A percentile compares a stretch with the other conserved stretches of the same genome.
These are phyloP conservation scores for Malurus melanocephalus DNA, from an alignment of 2,113 vertebrate genomes.

Conservation along the genomic window DNA sequence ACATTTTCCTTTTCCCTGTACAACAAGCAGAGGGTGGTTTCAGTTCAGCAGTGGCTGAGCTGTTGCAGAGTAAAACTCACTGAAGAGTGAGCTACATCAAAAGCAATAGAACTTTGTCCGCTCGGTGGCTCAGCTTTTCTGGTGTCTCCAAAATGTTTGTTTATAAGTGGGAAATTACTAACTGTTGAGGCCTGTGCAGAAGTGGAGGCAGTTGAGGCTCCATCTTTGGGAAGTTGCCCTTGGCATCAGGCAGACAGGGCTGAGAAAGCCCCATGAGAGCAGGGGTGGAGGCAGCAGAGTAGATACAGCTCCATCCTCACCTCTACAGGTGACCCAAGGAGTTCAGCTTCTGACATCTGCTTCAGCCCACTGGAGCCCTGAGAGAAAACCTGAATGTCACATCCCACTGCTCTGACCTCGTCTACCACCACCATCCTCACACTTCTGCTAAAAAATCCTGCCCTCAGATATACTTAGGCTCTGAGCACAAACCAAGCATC, in stretches of 20 bases:
- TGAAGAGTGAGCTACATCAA: neutral
- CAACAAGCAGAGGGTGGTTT: neutral
- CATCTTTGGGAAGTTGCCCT: neutral
- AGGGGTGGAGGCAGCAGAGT: neutral
- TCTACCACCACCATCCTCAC: neutral
- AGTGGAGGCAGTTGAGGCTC: neutral
- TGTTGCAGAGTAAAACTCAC: neutral
- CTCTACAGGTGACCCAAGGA: neutral
- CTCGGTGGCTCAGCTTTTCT: neutral
- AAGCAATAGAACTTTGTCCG: neutral
- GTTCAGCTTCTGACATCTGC: neutral
- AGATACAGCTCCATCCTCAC: neutral
- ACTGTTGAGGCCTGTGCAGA: neutral
- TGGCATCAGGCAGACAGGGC: fast-evolving
- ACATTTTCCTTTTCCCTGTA: neutral
- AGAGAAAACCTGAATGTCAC: neutral
- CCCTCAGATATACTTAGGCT: neutral
- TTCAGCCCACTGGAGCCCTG: neutral
- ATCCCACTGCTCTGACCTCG: fast-evolving
- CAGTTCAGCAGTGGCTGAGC: neutral
- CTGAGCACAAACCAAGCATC: neutral
- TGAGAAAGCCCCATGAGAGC: neutral
- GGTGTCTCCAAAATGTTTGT: neutral
- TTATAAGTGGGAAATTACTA: neutral
- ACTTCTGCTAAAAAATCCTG: neutral